phyloP scores from a whole-genome alignment of 2,888 invertebrate genomes.

The Taphrorychus bicolor region DNA sequence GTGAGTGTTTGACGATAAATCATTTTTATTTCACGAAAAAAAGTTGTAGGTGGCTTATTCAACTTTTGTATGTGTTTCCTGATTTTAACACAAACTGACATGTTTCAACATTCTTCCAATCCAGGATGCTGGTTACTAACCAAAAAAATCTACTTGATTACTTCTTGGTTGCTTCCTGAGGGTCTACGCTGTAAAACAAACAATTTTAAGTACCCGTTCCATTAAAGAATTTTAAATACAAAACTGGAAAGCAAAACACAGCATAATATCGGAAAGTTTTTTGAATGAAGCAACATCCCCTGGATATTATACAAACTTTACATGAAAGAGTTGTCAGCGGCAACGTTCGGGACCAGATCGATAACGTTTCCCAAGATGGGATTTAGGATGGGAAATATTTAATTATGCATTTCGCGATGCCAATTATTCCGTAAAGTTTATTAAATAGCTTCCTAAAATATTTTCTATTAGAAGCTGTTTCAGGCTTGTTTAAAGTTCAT shows the following conservation, averaged over 20 bases:
- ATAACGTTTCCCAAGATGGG: constrained; percentile 44
- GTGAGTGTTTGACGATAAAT: background rate
- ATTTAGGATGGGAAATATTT: constrained; percentile 30
- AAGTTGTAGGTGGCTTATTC: no score
- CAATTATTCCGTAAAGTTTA: constrained; percentile 12
- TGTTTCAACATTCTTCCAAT: no score
- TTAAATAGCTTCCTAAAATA: constrained; percentile 26
- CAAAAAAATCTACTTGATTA: constrained; percentile 52
- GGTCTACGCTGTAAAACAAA: no score
- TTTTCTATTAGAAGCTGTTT: background rate
- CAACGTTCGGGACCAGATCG: constrained; percentile 54
- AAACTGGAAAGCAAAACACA: constrained; percentile 56
- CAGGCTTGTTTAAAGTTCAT: background rate
- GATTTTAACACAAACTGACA: no score
- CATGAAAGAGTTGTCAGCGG: constrained; percentile 59
- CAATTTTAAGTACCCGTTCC: no score
- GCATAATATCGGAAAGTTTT: constrained; percentile 49
- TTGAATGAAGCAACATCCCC: constrained; percentile 48
- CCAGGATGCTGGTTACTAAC: no score
- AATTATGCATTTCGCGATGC: constrained; percentile 15
- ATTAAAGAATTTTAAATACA: constrained; percentile 28
- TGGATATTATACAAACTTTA: constrained; percentile 56
- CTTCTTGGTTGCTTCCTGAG: no score
- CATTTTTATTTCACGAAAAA: background rate
- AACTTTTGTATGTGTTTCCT: no score